Evolutionary conservation across 2,113 vertebrate genomes (phyloP).

Genomic region (Archilochus colubris): DNA sequence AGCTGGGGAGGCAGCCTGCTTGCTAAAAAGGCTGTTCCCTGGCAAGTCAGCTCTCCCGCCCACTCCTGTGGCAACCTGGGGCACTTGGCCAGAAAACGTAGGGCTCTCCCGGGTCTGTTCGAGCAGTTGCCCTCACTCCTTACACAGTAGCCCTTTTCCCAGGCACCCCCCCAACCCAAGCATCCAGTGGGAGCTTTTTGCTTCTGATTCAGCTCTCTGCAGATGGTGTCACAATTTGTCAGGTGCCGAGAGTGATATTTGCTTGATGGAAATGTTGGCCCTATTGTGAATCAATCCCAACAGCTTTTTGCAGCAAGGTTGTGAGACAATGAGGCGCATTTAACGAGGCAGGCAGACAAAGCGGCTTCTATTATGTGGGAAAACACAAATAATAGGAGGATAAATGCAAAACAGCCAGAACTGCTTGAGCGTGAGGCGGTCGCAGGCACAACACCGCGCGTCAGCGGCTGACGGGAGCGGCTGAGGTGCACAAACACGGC

Average conservation of each 20-base stretch:
- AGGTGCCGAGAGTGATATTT: constrained; percentile 30
- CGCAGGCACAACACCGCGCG: constrained; percentile 19
- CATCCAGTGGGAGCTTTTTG: neutral
- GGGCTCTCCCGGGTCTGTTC: neutral
- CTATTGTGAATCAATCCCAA: constrained; percentile 61
- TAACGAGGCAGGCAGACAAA: constrained; percentile 66
- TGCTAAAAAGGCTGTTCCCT: neutral
- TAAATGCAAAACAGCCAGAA: constrained; percentile 55
- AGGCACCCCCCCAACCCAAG: fast-evolving
- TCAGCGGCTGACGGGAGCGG: constrained; percentile 31
- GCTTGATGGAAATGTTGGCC: constrained; percentile 65
- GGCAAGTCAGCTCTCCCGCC: neutral
- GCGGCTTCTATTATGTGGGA: constrained; percentile 59
- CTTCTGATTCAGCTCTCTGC: constrained; percentile 28
- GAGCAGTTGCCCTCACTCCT: neutral
- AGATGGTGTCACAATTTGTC: constrained; percentile 49
- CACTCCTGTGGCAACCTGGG: neutral
- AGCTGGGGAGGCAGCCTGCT: neutral
- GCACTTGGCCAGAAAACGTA: fast-evolving
- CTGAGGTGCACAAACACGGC: neutral
- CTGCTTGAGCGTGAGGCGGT: neutral
- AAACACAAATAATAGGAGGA: constrained; percentile 73
- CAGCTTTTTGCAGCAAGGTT: constrained; percentile 58
- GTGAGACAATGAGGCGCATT: constrained; percentile 74
- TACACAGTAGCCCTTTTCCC: neutral